Percentiles rank a stretch among this genome's conserved stretches.
These are phyloP conservation scores for Crotalus helleri DNA, from an alignment of 2,113 vertebrate genomes.

Conservation along the genomic window DNA sequence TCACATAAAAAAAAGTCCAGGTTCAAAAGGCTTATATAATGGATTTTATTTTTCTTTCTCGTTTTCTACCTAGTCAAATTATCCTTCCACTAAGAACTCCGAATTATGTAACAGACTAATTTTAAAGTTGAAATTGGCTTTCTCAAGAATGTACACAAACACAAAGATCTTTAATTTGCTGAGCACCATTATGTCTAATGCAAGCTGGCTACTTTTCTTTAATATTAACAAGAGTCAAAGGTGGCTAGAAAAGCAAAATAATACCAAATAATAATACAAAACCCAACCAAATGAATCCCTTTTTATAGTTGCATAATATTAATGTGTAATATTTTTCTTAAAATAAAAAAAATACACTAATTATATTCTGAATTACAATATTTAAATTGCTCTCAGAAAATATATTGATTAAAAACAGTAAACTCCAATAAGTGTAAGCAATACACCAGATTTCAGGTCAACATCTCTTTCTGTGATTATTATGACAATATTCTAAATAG, in stretches of 20 bases:
- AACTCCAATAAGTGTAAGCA: background rate
- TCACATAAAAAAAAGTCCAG: background rate
- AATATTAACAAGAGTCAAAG: slow-evolving; percentile 31
- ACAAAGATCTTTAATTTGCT: slow-evolving; percentile 26
- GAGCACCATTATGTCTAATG: slow-evolving; percentile 36
- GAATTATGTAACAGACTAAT: slow-evolving; percentile 25
- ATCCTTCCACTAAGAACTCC: slow-evolving; percentile 21
- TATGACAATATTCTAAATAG: background rate
- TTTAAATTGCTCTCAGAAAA: background rate
- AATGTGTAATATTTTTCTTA: slow-evolving; percentile 25
- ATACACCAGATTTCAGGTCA: background rate
- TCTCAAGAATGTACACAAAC: slow-evolving; percentile 40
- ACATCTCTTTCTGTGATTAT: background rate
- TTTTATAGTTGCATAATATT: background rate
- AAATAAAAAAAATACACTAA: background rate
- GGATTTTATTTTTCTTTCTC: background rate
- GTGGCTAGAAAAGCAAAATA: background rate
- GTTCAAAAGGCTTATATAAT: background rate
- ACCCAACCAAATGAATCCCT: background rate
- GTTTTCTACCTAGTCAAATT: slow-evolving; percentile 15
- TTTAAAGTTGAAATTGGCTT: slow-evolving; percentile 38
- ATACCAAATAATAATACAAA: background rate
- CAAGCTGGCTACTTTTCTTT: slow-evolving; percentile 43
- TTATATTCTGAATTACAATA: slow-evolving; percentile 8
- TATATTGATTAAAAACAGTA: background rate